phyloP scores from a whole-genome alignment of 2,888 invertebrate genomes.

The Drosophila kuntzei region DNA sequence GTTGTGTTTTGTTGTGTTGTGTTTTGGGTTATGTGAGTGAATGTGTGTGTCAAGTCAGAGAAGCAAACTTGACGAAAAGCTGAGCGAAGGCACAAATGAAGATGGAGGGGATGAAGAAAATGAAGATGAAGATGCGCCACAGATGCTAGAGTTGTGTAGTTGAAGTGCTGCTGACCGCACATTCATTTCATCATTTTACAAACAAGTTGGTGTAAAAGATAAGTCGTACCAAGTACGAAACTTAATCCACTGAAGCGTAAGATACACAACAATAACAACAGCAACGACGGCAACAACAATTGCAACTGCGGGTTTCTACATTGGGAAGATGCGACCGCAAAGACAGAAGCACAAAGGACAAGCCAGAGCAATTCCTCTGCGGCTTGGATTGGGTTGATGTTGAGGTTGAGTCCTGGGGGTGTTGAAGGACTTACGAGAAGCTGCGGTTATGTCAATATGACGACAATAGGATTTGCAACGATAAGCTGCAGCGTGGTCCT shows the following conservation, averaged over 20 bases:
- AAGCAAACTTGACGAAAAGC: slow-evolving; percentile 52
- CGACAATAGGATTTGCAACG: slow-evolving; percentile 77
- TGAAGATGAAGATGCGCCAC: slow-evolving; percentile 22
- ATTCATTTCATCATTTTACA: slow-evolving; percentile 80
- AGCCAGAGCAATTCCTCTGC: slow-evolving; percentile 61
- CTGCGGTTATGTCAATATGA: slow-evolving; percentile 78
- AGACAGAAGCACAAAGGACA: slow-evolving; percentile 61
- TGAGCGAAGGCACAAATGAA: slow-evolving; percentile 22
- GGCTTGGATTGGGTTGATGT: slow-evolving; percentile 3
- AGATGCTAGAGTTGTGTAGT: slow-evolving; percentile 15
- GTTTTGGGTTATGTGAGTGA: slow-evolving; percentile 4
- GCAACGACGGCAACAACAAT: slow-evolving; percentile 17
- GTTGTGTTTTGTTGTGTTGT: slow-evolving; percentile 13
- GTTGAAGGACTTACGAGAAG: slow-evolving; percentile 26
- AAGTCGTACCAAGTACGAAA: slow-evolving; percentile 73
- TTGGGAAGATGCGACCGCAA: slow-evolving; percentile 60
- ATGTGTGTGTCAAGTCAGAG: slow-evolving; percentile 22
- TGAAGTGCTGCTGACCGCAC: slow-evolving; percentile 70
- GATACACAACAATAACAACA: slow-evolving; percentile 64
- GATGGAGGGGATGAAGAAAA: slow-evolving; percentile 20
- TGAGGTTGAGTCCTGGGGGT: not conserved
- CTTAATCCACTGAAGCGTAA: slow-evolving; percentile 77
- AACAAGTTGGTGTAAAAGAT: slow-evolving; percentile 77
- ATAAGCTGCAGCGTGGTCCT: slow-evolving; percentile 72
- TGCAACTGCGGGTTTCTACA: slow-evolving; percentile 33